Base-by-base conservation (phyloP, 1,140 invertebrate genomes). In the Apis dorsata region DNA sequence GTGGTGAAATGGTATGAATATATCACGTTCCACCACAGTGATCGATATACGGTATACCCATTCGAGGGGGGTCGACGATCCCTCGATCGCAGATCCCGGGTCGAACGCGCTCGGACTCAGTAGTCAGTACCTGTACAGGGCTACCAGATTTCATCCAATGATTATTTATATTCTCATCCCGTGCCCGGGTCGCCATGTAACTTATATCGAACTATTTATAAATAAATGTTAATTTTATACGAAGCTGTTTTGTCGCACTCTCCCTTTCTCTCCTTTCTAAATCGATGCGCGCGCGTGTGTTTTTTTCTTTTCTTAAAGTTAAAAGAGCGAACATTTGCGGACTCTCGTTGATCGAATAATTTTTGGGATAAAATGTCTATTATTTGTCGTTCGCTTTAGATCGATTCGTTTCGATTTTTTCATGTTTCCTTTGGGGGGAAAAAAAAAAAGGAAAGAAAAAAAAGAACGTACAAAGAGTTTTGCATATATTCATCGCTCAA, bases 191-290 rank as follows among this genome's bases (percentile, higher is more conserved):
- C 83, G 91, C 85, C 86, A 92, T 93, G 93, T 94, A 94, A 94
- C 92, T 94, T 94, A 94, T 94, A 94, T 90, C 84, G 92, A 86
- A 89, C 91, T 94, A 93, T 94, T 93, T 93, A 93, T 94, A 92
- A 94, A 94, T 94, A 93, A 93, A 93, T 90, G 91, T 89, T 93
- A 90, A 93, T 91, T 92, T 93, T 92, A 85, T 88, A 88, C 53
- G 68, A 85, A 71, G 65, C 21, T 15, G 71, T 19, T 34, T 0
- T 34, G 19, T 28, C 12, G 5, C 12, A 1, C 28, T 28, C 7
- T 2, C 60, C 7, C 65, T 8, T 13, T 65, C 11, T 63, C 8
- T 53, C 7, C 19, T 34, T 24, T 21, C 24, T 24, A 12, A 44
- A 44, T 44, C 9, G 55, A 44, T 10, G 44, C 44, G 11, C 66